These are phyloP conservation scores for Dinocampus coccinellae DNA, from an alignment of 2,888 invertebrate genomes.

Conservation along the genomic window DNA sequence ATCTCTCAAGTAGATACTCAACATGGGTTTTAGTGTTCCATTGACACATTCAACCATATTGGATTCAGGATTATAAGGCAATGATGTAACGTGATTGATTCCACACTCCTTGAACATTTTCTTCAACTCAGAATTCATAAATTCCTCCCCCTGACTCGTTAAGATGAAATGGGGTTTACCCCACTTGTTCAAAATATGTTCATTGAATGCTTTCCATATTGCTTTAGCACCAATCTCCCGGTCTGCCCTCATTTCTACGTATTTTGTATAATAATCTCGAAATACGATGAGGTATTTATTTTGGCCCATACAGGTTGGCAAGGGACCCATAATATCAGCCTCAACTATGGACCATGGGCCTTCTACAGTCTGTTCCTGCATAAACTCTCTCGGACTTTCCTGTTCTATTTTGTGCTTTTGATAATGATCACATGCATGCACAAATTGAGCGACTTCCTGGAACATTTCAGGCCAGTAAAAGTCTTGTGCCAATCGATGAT, in stretches of 20 bases:
- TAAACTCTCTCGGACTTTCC: neutral
- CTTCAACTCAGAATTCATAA: too few species aligned
- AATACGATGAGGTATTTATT: neutral
- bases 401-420: neutral
- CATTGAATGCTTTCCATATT: neutral
- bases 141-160: neutral
- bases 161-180: neutral
- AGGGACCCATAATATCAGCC: too few species aligned
- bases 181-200: neutral
- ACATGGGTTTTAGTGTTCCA: too few species aligned
- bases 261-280: neutral
- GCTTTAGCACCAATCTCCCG: neutral
- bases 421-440: neutral
- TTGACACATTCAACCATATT: too few species aligned
- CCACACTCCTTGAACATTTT: too few species aligned
- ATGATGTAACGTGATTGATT: too few species aligned
- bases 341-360: neutral
- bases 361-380: neutral
- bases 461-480: neutral
- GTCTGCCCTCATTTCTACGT: neutral
- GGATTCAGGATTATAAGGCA: too few species aligned
- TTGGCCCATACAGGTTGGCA: neutral
- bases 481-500: too few species aligned
- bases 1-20: too few species aligned
- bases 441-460: neutral